A percentile compares a stretch with the other conserved stretches of the same genome.
Evolutionary conservation across 2,797 vertebrate species (phyloP).

Genomic region (Cyprinodon diabolis): DNA sequence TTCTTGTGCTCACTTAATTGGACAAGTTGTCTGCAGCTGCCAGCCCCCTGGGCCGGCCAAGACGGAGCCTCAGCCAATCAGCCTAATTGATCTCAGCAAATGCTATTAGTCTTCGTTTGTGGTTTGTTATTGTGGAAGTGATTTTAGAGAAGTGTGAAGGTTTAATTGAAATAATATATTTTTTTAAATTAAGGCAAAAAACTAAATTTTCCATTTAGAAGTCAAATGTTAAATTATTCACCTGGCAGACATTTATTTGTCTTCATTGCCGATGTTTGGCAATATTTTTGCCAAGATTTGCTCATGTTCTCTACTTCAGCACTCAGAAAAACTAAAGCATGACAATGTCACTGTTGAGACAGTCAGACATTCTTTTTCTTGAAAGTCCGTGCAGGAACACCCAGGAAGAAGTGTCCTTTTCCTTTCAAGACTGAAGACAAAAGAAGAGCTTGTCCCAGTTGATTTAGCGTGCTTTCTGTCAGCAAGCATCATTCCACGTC

Average conservation of each 20-base stretch:
- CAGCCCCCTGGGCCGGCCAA: constrained; percentile 69
- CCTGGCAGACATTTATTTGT: constrained; percentile 16
- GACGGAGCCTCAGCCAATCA: constrained; percentile 74
- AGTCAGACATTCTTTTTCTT: constrained; percentile 17
- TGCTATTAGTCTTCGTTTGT: constrained; percentile 59
- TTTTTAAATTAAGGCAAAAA: neutral
- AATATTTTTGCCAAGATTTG: constrained; percentile 13
- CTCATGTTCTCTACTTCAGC: constrained; percentile 2
- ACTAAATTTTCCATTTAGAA: constrained; percentile 29
- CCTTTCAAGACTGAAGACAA: constrained; percentile 44
- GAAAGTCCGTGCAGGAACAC: constrained; percentile 46
- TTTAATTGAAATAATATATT: constrained; percentile 11
- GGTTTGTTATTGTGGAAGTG: constrained; percentile 38
- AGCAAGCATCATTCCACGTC: constrained; percentile 87
- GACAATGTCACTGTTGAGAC: constrained; percentile 12
- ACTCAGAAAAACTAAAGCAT: constrained; percentile 4
- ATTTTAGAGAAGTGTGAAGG: constrained; percentile 27
- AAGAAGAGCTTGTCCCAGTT: constrained; percentile 56
- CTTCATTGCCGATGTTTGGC: neutral
- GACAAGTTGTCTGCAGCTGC: constrained; percentile 77
- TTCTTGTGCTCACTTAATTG: constrained; percentile 78
- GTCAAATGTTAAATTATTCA: constrained; percentile 33
- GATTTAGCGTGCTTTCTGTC: constrained; percentile 84
- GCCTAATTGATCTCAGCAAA: constrained; percentile 75
- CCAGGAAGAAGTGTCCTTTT: constrained; percentile 45